Percentiles rank a stretch among this genome's conserved stretches.
These are phyloP conservation scores for Melozone crissalis DNA, from an alignment of 2,113 vertebrate species.

Conservation along the genomic window DNA sequence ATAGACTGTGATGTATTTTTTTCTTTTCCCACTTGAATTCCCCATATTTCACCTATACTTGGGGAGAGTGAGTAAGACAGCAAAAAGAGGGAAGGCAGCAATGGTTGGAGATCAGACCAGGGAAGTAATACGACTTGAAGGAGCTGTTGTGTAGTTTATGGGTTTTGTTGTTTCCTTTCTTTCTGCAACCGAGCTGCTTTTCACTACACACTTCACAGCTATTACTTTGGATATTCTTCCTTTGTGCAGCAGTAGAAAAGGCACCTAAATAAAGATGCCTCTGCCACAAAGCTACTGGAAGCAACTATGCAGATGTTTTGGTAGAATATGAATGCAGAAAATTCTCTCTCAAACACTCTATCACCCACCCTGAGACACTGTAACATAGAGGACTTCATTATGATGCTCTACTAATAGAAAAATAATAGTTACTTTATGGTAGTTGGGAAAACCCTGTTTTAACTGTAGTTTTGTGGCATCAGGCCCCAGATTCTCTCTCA, in stretches of 20 bases:
- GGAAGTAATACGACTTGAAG: neutral
- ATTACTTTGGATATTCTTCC: neutral
- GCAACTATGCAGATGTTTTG: neutral
- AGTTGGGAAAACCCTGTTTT: neutral
- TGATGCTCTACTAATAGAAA: neutral
- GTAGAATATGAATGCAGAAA: neutral
- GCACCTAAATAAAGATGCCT: neutral
- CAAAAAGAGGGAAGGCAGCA: neutral
- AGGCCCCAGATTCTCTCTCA: neutral
- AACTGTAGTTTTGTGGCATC: neutral
- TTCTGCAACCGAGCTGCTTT: neutral
- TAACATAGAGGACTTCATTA: accelerated
- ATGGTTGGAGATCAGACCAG: neutral
- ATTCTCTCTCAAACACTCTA: neutral
- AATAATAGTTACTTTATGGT: neutral
- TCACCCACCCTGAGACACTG: too few relatives aligned
- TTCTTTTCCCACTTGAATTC: neutral
- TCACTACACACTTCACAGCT: neutral
- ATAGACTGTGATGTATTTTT: neutral
- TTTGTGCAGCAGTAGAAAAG: neutral
- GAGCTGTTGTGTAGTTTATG: neutral
- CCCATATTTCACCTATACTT: neutral
- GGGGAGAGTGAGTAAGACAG: neutral
- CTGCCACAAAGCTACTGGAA: neutral
- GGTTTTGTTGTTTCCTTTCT: neutral